These are phyloP conservation scores for Calyptomena viridis DNA, from an alignment of 2,113 vertebrate genomes.

Conservation along the genomic window DNA sequence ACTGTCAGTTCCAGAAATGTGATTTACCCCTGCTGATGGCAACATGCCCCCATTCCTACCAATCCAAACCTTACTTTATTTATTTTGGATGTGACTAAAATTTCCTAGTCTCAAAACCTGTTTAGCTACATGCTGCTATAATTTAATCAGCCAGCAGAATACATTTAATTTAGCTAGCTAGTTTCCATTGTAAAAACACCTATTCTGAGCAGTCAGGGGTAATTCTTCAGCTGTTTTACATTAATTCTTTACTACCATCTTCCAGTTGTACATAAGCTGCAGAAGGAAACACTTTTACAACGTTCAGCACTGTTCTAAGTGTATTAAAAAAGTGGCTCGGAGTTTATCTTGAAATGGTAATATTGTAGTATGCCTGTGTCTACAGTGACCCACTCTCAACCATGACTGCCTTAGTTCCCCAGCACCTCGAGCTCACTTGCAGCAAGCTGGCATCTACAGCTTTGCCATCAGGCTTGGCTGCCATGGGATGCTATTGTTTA, in stretches of 20 bases:
- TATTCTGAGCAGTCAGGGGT: background rate
- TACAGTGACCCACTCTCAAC: background rate
- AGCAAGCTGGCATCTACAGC: background rate
- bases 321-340: background rate
- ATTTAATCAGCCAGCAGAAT: background rate
- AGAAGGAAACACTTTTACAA: background rate
- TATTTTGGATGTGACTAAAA: background rate
- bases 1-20: background rate
- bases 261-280: background rate
- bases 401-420: background rate
- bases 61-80: background rate
- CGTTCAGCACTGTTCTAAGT: background rate
- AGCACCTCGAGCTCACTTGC: background rate
- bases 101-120: background rate
- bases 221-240: background rate
- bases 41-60: background rate
- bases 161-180: background rate
- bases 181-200: background rate
- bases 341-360: background rate
- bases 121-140: background rate
- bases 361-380: background rate
- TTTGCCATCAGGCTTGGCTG: background rate
- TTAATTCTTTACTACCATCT: background rate
- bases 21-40: background rate
- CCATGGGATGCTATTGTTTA: background rate